phyloP scores from a whole-genome alignment of 2,113 vertebrate genomes.

The Meriones unguiculatus region DNA sequence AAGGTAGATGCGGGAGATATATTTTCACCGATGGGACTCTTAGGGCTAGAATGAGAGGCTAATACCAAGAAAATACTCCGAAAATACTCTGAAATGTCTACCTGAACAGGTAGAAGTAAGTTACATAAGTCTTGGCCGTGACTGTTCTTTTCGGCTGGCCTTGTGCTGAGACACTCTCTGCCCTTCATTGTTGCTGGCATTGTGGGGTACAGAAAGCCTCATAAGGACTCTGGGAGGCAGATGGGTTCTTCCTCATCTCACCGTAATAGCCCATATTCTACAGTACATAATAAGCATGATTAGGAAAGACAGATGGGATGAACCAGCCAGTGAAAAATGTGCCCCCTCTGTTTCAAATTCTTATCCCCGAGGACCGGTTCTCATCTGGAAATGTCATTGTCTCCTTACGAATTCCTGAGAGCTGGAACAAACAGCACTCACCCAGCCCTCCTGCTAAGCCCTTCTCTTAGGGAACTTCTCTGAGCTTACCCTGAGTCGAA shows the following conservation, averaged over 20 bases:
- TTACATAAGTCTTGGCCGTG: not conserved
- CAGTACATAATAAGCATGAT: slow-evolving; percentile 55
- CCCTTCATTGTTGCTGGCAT: slow-evolving; percentile 21
- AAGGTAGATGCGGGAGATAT: not conserved
- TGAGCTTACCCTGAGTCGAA: slow-evolving; percentile 15
- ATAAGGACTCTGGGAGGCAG: slow-evolving; percentile 30
- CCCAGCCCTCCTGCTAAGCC: not conserved
- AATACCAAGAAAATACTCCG: not conserved
- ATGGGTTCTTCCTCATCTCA: slow-evolving; percentile 63
- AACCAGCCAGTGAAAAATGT: slow-evolving; percentile 56
- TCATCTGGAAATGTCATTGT: slow-evolving; percentile 59
- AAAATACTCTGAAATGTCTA: not conserved
- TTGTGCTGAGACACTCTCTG: not conserved
- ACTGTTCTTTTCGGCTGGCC: not conserved
- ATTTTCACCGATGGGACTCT: not conserved
- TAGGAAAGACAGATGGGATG: slow-evolving; percentile 70
- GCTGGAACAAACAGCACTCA: not conserved
- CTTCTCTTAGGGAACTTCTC: not conserved
- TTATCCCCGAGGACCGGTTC: slow-evolving; percentile 37
- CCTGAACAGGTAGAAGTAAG: not conserved
- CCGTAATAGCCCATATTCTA: slow-evolving; percentile 56
- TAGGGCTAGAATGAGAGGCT: not conserved
- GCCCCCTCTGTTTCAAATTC: slow-evolving; percentile 31
- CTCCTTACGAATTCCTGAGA: slow-evolving; percentile 31
- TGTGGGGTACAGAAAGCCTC: slow-evolving; percentile 53